Base-by-base conservation (phyloP, 2,888 invertebrate genomes). In the Horisme vitalbata region DNA sequence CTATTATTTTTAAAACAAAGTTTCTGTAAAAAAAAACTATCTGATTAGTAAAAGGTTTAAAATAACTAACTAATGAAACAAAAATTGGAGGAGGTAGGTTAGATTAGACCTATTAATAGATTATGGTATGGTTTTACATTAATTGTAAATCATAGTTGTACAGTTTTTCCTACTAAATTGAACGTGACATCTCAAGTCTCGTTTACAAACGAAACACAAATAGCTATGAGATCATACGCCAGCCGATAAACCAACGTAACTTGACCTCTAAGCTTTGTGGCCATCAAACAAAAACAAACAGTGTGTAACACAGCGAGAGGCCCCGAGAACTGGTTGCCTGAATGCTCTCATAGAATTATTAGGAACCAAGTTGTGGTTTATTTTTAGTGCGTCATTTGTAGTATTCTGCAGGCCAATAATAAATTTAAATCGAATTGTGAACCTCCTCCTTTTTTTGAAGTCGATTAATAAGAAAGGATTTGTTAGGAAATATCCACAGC, bases 211-310 rank as follows among this genome's bases (percentile, higher is more conserved):
- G 18, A 18, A 47, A 57, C 60, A 53, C 57, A 68, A 68, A 68
- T 67, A 68, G 45, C 55, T 54, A 70, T 70, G 69, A 70, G 60
- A 62, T 68, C 69, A 69, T 59, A 24, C 49, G 41, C 26, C 44
- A 41, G 31, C 32, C 48, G 39, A 37, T 34, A 13, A 13, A 39
- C 66, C 56, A 59, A 30, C 14, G 20, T 45, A 45, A 15, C 20
- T 45, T 61, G 65, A 61, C 52, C 63, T 52, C 51, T 34, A 23
- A 36, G 44, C 41, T 41, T 49, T 41, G 49, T 43, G 33, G 36
- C 8, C 35, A 5, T 38, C 30, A 44, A 36, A 47, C 45, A 26
- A 43, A 41, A 43, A 49, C 33, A 48, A 54, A 44, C 52, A 36
- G 32, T 33, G 13, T 24, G 38, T 41, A 45, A 14, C 21, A 33